Evolutionary conservation across 2,888 invertebrate species (phyloP), one percentile per base, ranked within the genome.

Genomic region (Caenorhabditis sulstoni): DNA sequence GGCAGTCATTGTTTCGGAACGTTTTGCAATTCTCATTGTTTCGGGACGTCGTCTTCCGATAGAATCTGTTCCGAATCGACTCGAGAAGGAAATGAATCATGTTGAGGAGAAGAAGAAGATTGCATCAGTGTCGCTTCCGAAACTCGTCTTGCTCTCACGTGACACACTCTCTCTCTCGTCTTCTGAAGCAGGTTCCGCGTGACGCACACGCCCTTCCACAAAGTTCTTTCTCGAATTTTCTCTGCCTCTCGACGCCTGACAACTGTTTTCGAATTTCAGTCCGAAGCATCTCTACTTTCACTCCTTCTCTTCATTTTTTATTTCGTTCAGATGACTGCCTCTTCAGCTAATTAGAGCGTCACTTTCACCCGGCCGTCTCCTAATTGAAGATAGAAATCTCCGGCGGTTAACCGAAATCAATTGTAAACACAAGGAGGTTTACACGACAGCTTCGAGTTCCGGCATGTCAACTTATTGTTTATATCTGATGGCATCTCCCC

Each of bases 391-490:
- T 52, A 23, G 29, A 29, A 52, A 52, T 52, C 52, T 29, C 29
- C 29, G 23, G n/a, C 23, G 14, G n/a, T 12, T 44, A 49, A 61
- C 61, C 61, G 61, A 45, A 45, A 47, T 61, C 35, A 47, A 61
- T 61, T 61, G 41, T 22, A 50, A 64, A 53, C 41, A 64, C 22
- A 47, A 45, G 47, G 18, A 14, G n/a, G 22, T 35, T 23, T 14
- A n/a, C n/a, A 3, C 37, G 35, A 37, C 55, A 55, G 0, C 39
- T 65, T 37, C 29, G 22, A 39, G 49, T 64, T 64, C 53, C 47
- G 61, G n/a, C 57, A n/a, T n/a, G n/a, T n/a, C n/a, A 37, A 47
- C 58, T 67, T 59, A 59, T 68, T 68, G 59, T 68, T 57, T 57
- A 55, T 55, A 18, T 37, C 49, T 58, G 47, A 22, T 47, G 18